Evolutionary conservation across 2,113 vertebrate genomes (phyloP).

Genomic region (Ceyx margarethae): DNA sequence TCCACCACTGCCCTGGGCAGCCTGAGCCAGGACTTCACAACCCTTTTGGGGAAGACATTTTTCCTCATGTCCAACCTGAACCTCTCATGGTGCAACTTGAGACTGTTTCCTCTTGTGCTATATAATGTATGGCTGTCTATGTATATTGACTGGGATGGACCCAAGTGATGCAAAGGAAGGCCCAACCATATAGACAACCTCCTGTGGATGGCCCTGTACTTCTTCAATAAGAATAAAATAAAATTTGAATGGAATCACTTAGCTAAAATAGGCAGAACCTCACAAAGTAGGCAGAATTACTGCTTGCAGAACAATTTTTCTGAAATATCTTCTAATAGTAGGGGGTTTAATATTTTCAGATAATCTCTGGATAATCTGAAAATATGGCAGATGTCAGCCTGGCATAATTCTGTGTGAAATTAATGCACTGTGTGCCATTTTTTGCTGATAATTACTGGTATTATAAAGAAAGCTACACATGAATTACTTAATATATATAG

Average conservation of each 20-base stretch:
- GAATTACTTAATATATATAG: not conserved
- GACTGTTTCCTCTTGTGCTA: not conserved
- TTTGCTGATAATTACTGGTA: not conserved
- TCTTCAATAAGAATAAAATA: not conserved
- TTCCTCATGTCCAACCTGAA: not conserved
- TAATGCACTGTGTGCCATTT: not conserved
- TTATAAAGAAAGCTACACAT: not conserved
- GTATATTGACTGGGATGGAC: not conserved
- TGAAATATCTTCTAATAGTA: not conserved
- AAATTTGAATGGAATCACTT: not conserved
- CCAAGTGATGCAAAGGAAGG: not conserved
- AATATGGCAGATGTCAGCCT: not conserved
- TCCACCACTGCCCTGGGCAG: not conserved
- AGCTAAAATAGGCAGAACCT: not conserved
- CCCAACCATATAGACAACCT: rapidly evolving
- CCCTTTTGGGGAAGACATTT: not conserved
- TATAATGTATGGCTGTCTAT: not conserved
- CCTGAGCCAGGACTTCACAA: not conserved
- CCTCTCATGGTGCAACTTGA: not conserved
- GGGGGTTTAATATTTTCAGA: not conserved
- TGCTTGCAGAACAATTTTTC: not conserved
- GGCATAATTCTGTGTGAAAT: not conserved
- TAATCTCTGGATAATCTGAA: not conserved
- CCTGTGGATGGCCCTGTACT: not conserved
- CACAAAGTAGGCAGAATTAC: not conserved